Percentiles rank a stretch among this genome's conserved stretches.
These are phyloP conservation scores for Limulus polyphemus DNA, from an alignment of 2,888 invertebrate species.

Conservation along the genomic window DNA sequence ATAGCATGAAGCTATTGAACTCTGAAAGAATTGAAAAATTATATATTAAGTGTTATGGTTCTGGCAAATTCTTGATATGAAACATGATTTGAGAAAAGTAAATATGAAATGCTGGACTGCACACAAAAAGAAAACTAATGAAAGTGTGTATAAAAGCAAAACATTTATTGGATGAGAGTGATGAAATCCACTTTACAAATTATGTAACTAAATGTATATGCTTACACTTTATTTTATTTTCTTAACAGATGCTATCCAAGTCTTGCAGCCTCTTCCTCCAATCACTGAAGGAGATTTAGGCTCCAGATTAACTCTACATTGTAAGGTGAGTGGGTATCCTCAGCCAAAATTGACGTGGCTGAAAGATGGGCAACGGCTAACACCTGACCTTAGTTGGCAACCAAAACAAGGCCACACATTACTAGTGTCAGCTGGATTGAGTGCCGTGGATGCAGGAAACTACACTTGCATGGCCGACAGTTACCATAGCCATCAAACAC, in stretches of 20 bases:
- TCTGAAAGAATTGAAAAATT: no score
- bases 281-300: conserved; percentile 19
- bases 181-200: no score
- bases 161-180: no score
- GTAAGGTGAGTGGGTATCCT: conserved; percentile 15
- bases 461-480: conserved; percentile 19
- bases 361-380: conserved; percentile 12
- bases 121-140: no score
- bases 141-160: no score
- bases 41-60: no score
- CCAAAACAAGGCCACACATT: conserved; percentile 4
- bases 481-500: not conserved
- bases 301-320: conserved; percentile 12
- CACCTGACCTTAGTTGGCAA: conserved; percentile 11
- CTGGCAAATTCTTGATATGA: no score
- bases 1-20: no score
- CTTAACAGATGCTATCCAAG: conserved; percentile 8
- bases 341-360: conserved; percentile 14
- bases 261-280: conserved; percentile 9
- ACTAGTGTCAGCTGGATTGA: conserved; percentile 11
- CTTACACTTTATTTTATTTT: not conserved
- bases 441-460: conserved; percentile 18
- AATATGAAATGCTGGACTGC: no score
- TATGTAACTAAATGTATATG: no score
- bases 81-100: no score